phyloP scores from a whole-genome alignment of 53 echinoderm and acorn worm species.

The Mesocentrotus franciscanus region DNA sequence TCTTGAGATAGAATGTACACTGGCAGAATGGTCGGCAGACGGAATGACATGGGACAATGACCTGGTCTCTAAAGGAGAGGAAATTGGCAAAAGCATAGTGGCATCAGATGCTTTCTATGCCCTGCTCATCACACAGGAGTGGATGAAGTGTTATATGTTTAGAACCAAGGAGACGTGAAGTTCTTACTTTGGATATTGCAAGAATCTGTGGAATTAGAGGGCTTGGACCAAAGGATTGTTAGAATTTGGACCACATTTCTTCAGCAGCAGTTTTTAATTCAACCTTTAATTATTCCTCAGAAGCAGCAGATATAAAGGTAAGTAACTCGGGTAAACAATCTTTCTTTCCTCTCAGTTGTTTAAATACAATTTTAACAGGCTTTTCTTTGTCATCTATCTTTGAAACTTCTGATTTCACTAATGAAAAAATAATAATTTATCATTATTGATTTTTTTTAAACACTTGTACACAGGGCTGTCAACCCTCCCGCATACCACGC shows the following conservation, averaged over 20 bases:
- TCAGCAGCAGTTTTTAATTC: neutral
- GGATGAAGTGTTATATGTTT: slow-evolving; percentile 4
- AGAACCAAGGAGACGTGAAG: slow-evolving; percentile 24
- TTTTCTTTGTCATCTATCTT: neutral
- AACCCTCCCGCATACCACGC: no score
- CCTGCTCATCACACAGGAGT: neutral
- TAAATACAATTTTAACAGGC: neutral
- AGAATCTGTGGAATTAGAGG: neutral
- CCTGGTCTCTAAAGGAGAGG: slow-evolving; percentile 45
- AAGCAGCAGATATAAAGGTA: neutral
- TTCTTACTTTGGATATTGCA: slow-evolving; percentile 46
- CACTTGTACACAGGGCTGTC: no score
- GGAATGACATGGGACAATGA: slow-evolving; percentile 52
- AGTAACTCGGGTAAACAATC: neutral
- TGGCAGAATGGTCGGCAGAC: slow-evolving; percentile 7
- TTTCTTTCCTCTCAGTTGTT: neutral
- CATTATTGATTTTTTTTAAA: no score
- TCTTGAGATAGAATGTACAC: neutral
- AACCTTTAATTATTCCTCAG: neutral
- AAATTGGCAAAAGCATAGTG: slow-evolving; percentile 57
- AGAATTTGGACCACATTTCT: slow-evolving; percentile 4
- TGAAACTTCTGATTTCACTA: no score
- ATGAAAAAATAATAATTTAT: no score
- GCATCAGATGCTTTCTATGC: slow-evolving; percentile 31
- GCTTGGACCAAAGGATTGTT: neutral